Base-by-base conservation (phyloP, 2,888 invertebrate genomes). In the Melieria crassipennis region DNA sequence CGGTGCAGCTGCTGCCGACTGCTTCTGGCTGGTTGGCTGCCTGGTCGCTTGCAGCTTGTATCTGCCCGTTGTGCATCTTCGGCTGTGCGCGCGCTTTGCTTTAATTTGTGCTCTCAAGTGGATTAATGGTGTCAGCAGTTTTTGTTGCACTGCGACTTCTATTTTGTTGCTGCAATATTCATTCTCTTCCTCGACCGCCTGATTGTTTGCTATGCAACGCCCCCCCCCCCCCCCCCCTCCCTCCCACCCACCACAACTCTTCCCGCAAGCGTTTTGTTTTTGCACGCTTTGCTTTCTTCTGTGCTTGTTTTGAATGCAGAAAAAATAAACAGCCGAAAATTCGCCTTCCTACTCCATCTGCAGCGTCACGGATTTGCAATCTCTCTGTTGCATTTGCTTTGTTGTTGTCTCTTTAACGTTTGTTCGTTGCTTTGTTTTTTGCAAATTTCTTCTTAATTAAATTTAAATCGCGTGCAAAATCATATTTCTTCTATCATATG, bases 51-150 rank as follows among this genome's bases (percentile, higher is more conserved):
- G 30, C 30, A 30, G 30, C 30, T 30, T 30, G 30, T 30, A 30
- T 30, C 30, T 30, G 30, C 30, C 30, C 30, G 30, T 30, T 30
- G 55, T 69, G 69, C 55, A 61, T 69, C 69, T 69, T 55, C 63
- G 47, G 42, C 10, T 69, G 69, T 9, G 9, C 10, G 9, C 13
- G 6, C 47, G 63, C 56, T 69, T 47, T 69, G 69, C 47, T 69
- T 69, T 69, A 69, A 69, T 62, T 69, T 69, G 69, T 69, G 69
- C 69, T 69, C 69, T 69, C 63, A 69, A 69, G 62, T 69, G 69
- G 62, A 69, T 62, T 69, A 69, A 69, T 62, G 62, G 69, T 69
- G 69, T 69, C 69, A 69, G 69, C 69, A 69, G 55, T 63, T 69
- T 69, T 55, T 13, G 11, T 43, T 63, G 61, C 57, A n/a, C 60